phyloP scores from a whole-genome alignment of 2,888 invertebrate species.

The Microctonus aethiopoides region DNA sequence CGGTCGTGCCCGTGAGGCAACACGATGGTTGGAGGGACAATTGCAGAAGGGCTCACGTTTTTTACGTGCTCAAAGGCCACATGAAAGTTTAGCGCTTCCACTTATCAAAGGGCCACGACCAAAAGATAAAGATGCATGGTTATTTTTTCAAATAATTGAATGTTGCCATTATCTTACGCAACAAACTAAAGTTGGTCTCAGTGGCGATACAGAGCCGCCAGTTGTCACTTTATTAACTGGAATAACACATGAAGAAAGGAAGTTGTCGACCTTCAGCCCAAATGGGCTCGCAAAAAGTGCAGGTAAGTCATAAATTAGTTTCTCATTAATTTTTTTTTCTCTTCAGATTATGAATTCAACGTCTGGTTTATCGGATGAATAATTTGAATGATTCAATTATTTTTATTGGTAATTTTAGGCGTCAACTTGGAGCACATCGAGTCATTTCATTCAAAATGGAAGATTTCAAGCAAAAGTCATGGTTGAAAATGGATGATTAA shows the following conservation, averaged over 20 bases:
- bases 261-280: conserved; percentile 75
- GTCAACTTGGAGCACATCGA: conserved; percentile 85
- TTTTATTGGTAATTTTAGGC: conserved; percentile 69
- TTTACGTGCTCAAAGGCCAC: conserved; percentile 86
- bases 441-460: conserved; percentile 88
- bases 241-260: conserved; percentile 69
- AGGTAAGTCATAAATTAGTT: conserved; percentile 52
- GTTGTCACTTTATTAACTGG: conserved; percentile 86
- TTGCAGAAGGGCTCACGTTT: conserved; percentile 88
- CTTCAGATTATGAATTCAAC: not conserved
- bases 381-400: conserved; percentile 3
- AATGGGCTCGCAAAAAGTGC: conserved; percentile 83
- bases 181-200: conserved; percentile 63
- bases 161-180: conserved; percentile 83
- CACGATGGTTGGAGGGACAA: conserved; percentile 92
- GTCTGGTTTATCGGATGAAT: conserved; percentile 3
- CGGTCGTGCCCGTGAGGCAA: conserved; percentile 87
- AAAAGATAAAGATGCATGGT: conserved; percentile 78
- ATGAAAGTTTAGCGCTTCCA: conserved; percentile 80
- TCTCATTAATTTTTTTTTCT: conserved; percentile 25
- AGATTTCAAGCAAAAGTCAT: conserved; percentile 76
- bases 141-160: conserved; percentile 84
- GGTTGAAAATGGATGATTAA: conserved; percentile 68
- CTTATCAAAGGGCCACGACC: conserved; percentile 82
- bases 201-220: conserved; percentile 66